Base-by-base conservation (phyloP, 2,888 invertebrate genomes). In the Barypeithes pellucidus region DNA sequence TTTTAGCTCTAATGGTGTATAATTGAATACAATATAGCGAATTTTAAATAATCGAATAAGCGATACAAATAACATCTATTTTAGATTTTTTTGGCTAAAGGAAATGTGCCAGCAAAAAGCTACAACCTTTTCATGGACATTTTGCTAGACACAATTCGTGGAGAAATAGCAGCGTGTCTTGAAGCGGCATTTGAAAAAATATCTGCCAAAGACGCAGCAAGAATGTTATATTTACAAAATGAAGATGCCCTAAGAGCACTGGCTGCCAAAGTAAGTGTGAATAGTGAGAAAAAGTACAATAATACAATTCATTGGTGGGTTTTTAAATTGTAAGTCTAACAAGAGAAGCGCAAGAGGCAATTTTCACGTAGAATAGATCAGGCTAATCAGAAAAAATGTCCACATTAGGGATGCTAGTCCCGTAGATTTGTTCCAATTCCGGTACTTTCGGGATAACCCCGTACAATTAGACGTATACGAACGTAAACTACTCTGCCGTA, bases 41-140 rank as follows among this genome's bases (percentile, higher is more conserved):
- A n/a, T n/a, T n/a, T n/a, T n/a, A n/a, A n/a, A n/a, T n/a, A n/a
- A n/a, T n/a, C n/a, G n/a, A n/a, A n/a, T n/a, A n/a, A n/a, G n/a
- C n/a, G n/a, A n/a, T n/a, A n/a, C n/a, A n/a, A n/a, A n/a, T n/a
- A 60, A 41, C 16, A 14, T 45, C 14, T 79, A 78, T 78, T 79
- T 67, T 73, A 88, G 87, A 95, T 97, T 68, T 97, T 97, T 84
- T 89, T 96, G 79, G 96, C 96, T 0, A 95, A 96, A 89, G 96
- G 94, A 22, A 97, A 97, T 86, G 98, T 99, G 4, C 99, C 99
- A 73, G 96, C 98, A 0, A 95, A 95, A 76, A 95, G 94, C 76
- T 99, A 99, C 87, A 96, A 95, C 76, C 93, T 97, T 80, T 99
- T 99, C 86, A 98, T 99, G 90, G 97, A 99, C 80, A 96, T 97